A percentile compares a stretch with the other conserved stretches of the same genome.
These are phyloP conservation scores for Rynchops niger DNA, from an alignment of 2,113 vertebrate genomes.

Conservation along the genomic window DNA sequence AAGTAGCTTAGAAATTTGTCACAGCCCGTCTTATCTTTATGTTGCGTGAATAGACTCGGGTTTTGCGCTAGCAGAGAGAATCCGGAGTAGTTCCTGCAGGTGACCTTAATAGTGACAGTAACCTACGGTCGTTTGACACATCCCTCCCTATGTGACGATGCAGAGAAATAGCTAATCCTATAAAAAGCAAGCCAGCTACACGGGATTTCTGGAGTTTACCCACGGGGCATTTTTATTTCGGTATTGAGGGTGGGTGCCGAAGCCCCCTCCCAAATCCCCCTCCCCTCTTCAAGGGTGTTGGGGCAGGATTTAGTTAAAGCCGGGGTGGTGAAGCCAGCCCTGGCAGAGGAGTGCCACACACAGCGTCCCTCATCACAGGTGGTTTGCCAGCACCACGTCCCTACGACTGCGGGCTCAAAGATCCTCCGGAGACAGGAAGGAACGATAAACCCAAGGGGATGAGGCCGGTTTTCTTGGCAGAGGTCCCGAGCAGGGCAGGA, in stretches of 20 bases:
- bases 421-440: not conserved
- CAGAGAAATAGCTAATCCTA: conserved; percentile 14
- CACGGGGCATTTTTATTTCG: not conserved
- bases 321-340: rapidly evolving
- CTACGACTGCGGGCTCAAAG: not conserved
- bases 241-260: not conserved
- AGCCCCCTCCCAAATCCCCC: not conserved
- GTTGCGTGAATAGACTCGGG: not conserved
- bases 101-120: not conserved
- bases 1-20: conserved; percentile 30
- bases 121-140: not conserved
- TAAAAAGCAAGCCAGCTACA: not conserved
- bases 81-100: not conserved
- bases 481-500: not conserved
- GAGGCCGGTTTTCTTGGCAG: not conserved
- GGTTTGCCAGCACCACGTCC: rapidly evolving
- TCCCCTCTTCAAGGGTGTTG: not conserved
- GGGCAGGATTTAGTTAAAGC: not conserved
- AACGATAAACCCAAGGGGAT: not conserved
- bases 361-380: not conserved
- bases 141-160: not conserved
- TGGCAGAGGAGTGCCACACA: rapidly evolving
- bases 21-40: not conserved
- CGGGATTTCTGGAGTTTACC: not conserved
- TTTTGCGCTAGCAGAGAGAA: not conserved